phyloP scores from a whole-genome alignment of 1,140 invertebrate genomes.

The Diuraphis noxia region DNA sequence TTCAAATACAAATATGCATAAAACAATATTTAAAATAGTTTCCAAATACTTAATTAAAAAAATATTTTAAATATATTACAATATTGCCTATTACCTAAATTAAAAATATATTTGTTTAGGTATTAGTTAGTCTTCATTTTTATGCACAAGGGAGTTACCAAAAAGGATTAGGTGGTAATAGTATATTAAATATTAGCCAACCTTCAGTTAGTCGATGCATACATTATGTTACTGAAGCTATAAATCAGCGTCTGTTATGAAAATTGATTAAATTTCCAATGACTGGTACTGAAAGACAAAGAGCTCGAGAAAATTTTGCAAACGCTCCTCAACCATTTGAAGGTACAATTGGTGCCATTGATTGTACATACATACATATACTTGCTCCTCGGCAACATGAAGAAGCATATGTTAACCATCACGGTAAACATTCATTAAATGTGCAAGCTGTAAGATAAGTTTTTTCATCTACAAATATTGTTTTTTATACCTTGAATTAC shows the following conservation, averaged over 20 bases:
- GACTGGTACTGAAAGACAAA: background rate
- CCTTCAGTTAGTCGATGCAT: background rate
- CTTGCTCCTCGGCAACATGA: background rate
- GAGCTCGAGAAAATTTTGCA: background rate
- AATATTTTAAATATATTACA: no score
- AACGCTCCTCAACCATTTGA: background rate
- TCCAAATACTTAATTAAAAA: no score
- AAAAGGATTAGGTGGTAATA: background rate
- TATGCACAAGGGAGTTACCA: background rate
- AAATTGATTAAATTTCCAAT: background rate
- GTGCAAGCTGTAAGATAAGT: slow-evolving; percentile 56
- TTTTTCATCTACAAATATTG: slow-evolving; percentile 27
- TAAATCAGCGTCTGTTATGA: background rate
- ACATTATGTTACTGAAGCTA: background rate
- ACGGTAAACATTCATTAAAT: slow-evolving; percentile 59
- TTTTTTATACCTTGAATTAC: background rate
- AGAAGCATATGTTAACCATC: slow-evolving; percentile 58
- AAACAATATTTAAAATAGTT: no score
- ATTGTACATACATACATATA: background rate
- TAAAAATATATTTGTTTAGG: background rate
- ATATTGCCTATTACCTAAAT: background rate
- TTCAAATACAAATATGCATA: no score
- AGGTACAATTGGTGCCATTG: background rate
- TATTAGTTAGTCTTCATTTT: background rate
- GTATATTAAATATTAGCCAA: background rate